phyloP scores from a whole-genome alignment of 2,888 invertebrate genomes.

The Spodoptera picta region DNA sequence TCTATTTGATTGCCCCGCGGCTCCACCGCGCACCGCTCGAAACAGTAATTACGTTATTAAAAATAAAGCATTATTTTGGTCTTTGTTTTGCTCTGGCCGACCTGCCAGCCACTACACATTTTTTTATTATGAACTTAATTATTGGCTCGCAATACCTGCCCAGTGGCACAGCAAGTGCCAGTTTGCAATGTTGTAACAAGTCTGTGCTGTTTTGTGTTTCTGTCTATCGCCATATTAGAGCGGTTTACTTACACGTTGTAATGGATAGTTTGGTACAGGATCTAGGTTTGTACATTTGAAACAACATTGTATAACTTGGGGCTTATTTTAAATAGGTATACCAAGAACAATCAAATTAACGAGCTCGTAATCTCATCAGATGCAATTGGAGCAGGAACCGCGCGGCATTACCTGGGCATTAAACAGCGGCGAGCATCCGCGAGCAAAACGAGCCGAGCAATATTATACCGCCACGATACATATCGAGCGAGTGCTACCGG shows the following conservation, averaged over 20 bases:
- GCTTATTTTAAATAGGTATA: constrained; percentile 25
- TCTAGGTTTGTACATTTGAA: constrained; percentile 21
- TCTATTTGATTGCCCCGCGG: constrained; percentile 49
- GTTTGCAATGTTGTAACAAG: no score
- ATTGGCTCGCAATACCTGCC: constrained; percentile 53
- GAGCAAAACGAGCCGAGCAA: constrained; percentile 41
- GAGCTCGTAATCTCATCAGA: constrained; percentile 38
- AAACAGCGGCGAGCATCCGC: constrained; percentile 33
- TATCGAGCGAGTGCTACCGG: constrained; percentile 62
- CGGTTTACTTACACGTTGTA: neutral
- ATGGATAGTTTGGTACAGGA: constrained; percentile 18
- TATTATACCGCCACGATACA: constrained; percentile 60
- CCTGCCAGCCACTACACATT: constrained; percentile 2
- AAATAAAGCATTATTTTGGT: constrained; percentile 64
- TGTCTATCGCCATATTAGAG: no score
- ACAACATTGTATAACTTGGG: constrained; percentile 21
- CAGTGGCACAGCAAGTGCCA: no score
- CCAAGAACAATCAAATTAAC: constrained; percentile 54
- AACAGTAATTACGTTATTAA: constrained; percentile 73
- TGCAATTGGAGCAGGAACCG: constrained; percentile 41
- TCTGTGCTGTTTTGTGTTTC: no score
- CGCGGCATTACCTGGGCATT: constrained; percentile 31
- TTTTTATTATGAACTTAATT: constrained; percentile 68
- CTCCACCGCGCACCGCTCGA: constrained; percentile 31
- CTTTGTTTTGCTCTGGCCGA: constrained; percentile 58